Evolutionary conservation across 2,113 vertebrate genomes (phyloP), one percentile per base, ranked within the genome.

Genomic region (Labeo rohita): DNA sequence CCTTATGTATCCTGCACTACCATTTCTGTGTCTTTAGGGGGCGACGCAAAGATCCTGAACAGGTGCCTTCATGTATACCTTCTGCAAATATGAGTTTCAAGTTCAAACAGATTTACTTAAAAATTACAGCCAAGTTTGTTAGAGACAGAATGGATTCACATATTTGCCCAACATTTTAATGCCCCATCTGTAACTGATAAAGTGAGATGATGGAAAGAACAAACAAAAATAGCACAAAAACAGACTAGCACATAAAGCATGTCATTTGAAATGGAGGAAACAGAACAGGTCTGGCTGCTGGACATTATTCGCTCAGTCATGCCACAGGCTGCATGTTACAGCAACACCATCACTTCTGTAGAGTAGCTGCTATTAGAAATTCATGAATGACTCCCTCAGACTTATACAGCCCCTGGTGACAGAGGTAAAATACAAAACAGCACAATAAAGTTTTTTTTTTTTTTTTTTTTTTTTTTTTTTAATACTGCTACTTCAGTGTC

Each of bases 271-370:
- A 82, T 70, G 45, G 28, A 82, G 61, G 45, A 81, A 52, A 49
- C 47, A 21, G 80, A 52, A n/a, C 45, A 82, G 49, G 80, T 21
- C 47, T 52, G 47, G 80, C 80, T 70, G 28, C 13, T 52, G 80
- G 65, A 82, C 45, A 70, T 82, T 70, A 70, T 81, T 81, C 70
- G 47, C 65, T 70, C 45, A 82, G 47, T 82, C 63, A 68, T 18
- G 47, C 65, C 47, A 82, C 47, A 36, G 65, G 80, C 80, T 70
- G 59, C 49, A 13, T 2, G 8, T 13, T 49, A 65, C 59, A 81
- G 79, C 79, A 65, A 49, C 23, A 13, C 47, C 23, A 66, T 82
- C 63, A 82, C 23, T 82, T 68, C 80, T 70, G n/a, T 70, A 82
- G 45, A 82, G 23, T 18, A 50, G 45, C 23, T 18, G 21, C n/a